Evolutionary conservation across 1,140 invertebrate genomes (phyloP).

Genomic region (Notospermus geniculatus): DNA sequence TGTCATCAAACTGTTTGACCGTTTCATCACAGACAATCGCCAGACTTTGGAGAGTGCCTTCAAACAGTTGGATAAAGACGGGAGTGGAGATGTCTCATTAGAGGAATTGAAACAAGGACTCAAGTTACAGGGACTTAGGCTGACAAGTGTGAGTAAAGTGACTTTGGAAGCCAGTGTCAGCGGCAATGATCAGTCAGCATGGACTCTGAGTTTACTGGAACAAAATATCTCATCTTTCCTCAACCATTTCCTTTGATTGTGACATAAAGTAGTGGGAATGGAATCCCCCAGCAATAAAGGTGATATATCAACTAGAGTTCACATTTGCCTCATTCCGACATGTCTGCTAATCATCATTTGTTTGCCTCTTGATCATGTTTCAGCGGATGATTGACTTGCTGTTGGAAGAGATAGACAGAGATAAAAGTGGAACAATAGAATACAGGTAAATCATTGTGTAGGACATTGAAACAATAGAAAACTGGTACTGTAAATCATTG

Average conservation of each 20-base stretch:
- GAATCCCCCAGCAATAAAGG: too few relatives aligned
- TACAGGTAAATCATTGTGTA: slow-evolving; percentile 25
- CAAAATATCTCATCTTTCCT: too few relatives aligned
- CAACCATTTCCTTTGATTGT: too few relatives aligned
- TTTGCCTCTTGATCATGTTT: not conserved
- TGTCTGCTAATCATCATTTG: too few relatives aligned
- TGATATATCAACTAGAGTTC: too few relatives aligned
- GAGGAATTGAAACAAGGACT: slow-evolving; percentile 42
- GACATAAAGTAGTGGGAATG: too few relatives aligned
- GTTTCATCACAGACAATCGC: slow-evolving; percentile 33
- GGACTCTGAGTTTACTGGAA: too few relatives aligned
- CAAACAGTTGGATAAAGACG: slow-evolving; percentile 38
- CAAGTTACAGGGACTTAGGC: slow-evolving; percentile 36
- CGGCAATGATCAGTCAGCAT: too few relatives aligned
- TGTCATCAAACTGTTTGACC: slow-evolving; percentile 35
- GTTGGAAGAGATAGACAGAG: slow-evolving; percentile 20
- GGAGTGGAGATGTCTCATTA: slow-evolving; percentile 29
- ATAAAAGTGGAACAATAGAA: slow-evolving; percentile 25
- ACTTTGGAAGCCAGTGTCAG: not conserved
- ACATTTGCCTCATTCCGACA: too few relatives aligned
- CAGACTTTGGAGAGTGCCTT: slow-evolving; percentile 32
- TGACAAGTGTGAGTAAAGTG: slow-evolving; percentile 40
- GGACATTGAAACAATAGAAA: too few relatives aligned
- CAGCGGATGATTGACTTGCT: slow-evolving; percentile 23
- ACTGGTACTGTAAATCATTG: too few relatives aligned